phyloP scores from a whole-genome alignment of 2,113 vertebrate genomes.

The Stegostoma tigrinum region DNA sequence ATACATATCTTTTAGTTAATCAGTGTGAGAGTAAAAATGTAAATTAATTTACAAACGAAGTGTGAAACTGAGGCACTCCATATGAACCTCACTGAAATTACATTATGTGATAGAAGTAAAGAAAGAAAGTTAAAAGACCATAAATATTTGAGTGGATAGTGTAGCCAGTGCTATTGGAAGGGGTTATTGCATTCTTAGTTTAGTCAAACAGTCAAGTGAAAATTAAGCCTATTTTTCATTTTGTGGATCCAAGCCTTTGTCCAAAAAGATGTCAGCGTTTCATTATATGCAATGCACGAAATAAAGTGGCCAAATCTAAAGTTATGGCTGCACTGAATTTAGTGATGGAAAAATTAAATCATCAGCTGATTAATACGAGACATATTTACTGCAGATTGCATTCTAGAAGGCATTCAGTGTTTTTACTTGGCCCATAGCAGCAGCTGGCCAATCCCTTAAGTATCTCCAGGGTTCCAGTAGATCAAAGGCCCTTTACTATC shows the following conservation, averaged over 20 bases:
- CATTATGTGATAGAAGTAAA: background rate
- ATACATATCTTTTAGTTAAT: background rate
- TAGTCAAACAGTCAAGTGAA: slow-evolving; percentile 21
- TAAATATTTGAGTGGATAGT: background rate
- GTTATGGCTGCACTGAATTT: background rate
- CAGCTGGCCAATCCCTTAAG: slow-evolving; percentile 31
- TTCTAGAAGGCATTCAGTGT: slow-evolving; percentile 2
- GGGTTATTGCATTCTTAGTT: background rate
- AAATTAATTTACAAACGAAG: background rate
- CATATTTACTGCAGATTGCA: background rate
- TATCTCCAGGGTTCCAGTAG: slow-evolving; percentile 12
- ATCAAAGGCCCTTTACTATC: slow-evolving; percentile 20
- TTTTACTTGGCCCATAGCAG: background rate
- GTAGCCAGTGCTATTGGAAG: background rate
- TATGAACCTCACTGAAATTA: background rate
- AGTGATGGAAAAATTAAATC: slow-evolving; percentile 19
- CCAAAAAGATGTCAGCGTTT: background rate
- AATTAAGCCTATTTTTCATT: background rate
- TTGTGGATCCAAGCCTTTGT: background rate
- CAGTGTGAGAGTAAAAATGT: background rate
- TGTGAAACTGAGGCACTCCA: background rate
- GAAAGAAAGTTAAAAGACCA: background rate
- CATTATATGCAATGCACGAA: background rate
- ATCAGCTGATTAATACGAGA: slow-evolving; percentile 27
- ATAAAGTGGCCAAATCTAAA: background rate